A percentile compares a stretch with the other conserved stretches of the same genome.
These are phyloP conservation scores for Epistrophella euchroma DNA, from an alignment of 2,888 invertebrate genomes.

Conservation along the genomic window DNA sequence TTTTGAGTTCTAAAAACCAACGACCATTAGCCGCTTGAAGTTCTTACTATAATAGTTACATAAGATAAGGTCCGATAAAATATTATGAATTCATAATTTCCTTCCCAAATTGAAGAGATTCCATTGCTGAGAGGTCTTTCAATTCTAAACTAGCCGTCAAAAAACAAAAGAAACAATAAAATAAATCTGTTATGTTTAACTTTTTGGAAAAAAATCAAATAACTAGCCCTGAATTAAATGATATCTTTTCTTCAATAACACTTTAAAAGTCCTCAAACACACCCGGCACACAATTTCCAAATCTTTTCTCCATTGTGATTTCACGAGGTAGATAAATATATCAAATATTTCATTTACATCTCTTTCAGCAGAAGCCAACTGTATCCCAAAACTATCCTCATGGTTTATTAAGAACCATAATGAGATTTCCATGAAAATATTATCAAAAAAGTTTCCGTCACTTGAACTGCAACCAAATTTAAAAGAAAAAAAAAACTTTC, in stretches of 20 bases:
- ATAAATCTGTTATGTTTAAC: constrained; percentile 23
- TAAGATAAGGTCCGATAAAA: too few species aligned
- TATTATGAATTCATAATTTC: too few species aligned
- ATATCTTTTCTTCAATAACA: neutral
- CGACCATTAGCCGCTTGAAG: too few species aligned
- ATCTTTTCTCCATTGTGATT: constrained; percentile 3
- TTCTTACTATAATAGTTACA: too few species aligned
- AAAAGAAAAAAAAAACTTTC: neutral
- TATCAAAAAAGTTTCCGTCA: constrained; percentile 46
- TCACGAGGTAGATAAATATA: neutral
- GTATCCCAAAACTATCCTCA: constrained; percentile 47
- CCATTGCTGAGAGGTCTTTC: too few species aligned
- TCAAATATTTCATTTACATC: constrained; percentile 33
- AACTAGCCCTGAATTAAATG: neutral
- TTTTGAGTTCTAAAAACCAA: too few species aligned
- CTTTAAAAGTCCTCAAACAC: constrained; percentile 11
- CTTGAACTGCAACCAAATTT: constrained; percentile 9
- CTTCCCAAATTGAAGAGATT: too few species aligned
- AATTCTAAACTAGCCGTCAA: neutral
- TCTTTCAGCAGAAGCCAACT: constrained; percentile 20
- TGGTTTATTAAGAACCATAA: constrained; percentile 60
- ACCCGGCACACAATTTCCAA: constrained; percentile 13
- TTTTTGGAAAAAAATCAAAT: neutral
- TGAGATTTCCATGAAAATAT: constrained; percentile 54
- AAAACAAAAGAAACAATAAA: constrained; percentile 3